Evolutionary conservation across 2,797 vertebrate genomes (phyloP).

Genomic region (Pteronotus mesoamericanus): DNA sequence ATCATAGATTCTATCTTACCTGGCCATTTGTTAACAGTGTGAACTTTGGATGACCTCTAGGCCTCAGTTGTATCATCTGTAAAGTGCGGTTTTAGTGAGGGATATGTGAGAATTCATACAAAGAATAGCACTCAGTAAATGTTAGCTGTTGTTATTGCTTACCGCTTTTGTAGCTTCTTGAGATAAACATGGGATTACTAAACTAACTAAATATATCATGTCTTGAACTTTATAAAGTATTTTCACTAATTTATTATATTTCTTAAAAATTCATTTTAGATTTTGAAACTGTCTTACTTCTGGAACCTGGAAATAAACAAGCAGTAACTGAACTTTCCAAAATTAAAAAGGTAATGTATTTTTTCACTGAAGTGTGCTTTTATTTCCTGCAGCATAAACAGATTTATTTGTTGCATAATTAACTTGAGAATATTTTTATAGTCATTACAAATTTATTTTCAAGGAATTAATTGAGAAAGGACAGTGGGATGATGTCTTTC

Average conservation of each 20-base stretch:
- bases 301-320: constrained; percentile 98
- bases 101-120: background rate
- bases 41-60: background rate
- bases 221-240: background rate
- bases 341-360: constrained; percentile 84
- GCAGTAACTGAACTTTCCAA: constrained; percentile 92
- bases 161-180: no score
- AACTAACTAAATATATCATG: background rate
- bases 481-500: constrained; percentile 67
- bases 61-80: background rate
- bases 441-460: constrained; percentile 53
- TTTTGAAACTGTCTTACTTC: constrained; percentile 91
- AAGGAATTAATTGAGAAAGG: constrained; percentile 84
- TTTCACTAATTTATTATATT: background rate
- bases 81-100: background rate
- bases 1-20: background rate
- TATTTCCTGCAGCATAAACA: background rate
- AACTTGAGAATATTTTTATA: constrained; percentile 46
- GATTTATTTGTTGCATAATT: constrained; percentile 36
- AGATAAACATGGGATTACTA: background rate
- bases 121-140: background rate
- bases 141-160: background rate
- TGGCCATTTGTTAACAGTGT: background rate
- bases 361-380: background rate
- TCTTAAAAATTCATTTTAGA: constrained; percentile 82